phyloP scores from a whole-genome alignment of 2,113 vertebrate species.

The Hippopotamus amphibius region DNA sequence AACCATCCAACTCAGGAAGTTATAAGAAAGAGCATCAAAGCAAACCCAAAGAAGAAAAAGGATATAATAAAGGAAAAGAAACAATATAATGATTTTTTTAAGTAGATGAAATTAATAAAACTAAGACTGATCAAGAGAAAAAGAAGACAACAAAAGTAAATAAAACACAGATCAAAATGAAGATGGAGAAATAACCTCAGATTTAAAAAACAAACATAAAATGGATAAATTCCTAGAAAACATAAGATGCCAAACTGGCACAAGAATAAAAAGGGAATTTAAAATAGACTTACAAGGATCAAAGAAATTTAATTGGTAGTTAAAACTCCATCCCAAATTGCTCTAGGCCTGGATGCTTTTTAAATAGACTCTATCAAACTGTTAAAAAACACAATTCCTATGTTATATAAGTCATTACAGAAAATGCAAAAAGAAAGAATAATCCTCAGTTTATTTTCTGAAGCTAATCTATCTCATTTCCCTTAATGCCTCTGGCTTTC shows the following conservation, averaged over 20 bases:
- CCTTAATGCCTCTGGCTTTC: background rate
- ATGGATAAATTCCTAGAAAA: slow-evolving; percentile 27
- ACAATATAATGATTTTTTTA: background rate
- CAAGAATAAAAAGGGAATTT: background rate
- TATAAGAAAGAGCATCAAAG: slow-evolving; percentile 3
- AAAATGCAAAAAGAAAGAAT: slow-evolving; percentile 40
- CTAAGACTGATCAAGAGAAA: background rate
- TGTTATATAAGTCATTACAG: background rate
- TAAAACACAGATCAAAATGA: slow-evolving; percentile 9
- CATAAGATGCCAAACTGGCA: background rate
- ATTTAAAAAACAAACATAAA: slow-evolving; percentile 38
- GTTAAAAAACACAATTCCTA: slow-evolving; percentile 41
- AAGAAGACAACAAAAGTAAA: background rate
- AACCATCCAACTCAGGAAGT: background rate
- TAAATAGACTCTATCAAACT: background rate
- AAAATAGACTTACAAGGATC: slow-evolving; percentile 31
- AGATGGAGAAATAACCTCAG: background rate
- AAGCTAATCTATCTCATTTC: slow-evolving; percentile 27
- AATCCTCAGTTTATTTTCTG: slow-evolving; percentile 34
- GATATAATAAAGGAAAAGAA: background rate
- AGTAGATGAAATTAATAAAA: background rate
- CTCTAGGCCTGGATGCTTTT: slow-evolving; percentile 16
- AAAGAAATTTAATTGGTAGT: slow-evolving; percentile 34
- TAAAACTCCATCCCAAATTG: background rate
- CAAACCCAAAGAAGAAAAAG: background rate